Conservation (phyloP, 2,888 invertebrate genomes). For the Ecliptopera silaceata region DNA sequence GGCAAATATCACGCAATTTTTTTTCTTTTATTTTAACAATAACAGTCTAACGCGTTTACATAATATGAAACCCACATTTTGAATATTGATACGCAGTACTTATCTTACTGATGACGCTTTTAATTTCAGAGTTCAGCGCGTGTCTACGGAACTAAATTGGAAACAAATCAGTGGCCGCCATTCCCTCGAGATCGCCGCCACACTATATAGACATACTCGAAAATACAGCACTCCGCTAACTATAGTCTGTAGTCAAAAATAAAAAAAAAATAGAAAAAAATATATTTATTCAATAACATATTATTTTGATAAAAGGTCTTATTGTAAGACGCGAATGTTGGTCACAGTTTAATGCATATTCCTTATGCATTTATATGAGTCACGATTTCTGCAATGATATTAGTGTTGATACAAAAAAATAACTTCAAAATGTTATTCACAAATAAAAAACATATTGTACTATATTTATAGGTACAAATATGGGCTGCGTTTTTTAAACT, state of each 20-base stretch:
- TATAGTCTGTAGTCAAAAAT: constrained; percentile 6
- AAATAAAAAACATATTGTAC: no score
- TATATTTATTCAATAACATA: background rate
- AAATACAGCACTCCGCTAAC: constrained; percentile 21
- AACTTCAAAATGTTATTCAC: no score
- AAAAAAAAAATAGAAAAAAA: background rate
- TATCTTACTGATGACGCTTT: background rate
- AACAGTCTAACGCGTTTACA: no score
- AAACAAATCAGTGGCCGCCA: constrained; percentile 33
- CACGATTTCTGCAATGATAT: background rate
- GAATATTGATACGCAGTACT: no score
- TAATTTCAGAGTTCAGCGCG: constrained; percentile 62
- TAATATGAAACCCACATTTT: no score
- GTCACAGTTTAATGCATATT: constrained; percentile 1
- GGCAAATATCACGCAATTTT: no score
- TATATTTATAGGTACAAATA: no score
- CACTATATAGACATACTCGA: constrained; percentile 51
- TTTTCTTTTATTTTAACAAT: no score
- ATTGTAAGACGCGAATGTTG: background rate
- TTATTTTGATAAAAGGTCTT: background rate
- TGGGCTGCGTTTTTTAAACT: no score
- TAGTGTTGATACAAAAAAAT: background rate
- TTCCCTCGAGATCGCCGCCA: constrained; percentile 51
- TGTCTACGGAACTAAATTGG: constrained; percentile 51
- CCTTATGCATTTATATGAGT: background rate